Evolutionary conservation across 1,140 invertebrate species (phyloP).

Genomic region (Dysdera silvatica): DNA sequence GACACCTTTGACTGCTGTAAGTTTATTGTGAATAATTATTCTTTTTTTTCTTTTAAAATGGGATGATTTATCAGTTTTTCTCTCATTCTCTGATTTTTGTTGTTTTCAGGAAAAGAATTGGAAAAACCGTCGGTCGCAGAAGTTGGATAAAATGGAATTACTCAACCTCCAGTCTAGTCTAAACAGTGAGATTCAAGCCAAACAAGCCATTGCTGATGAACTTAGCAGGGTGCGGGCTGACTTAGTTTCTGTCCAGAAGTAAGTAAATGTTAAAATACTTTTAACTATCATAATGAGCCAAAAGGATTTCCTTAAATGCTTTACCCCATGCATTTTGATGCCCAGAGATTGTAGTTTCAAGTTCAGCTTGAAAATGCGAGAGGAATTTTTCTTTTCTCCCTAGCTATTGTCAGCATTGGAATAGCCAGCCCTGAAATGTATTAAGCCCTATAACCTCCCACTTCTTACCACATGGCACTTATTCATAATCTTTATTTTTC

Average conservation of each 20-base stretch:
- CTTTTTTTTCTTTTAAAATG: background rate
- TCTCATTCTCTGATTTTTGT: background rate
- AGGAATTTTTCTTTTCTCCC: background rate
- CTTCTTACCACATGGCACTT: too few species aligned
- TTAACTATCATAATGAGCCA: too few species aligned
- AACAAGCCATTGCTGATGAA: conserved; percentile 89
- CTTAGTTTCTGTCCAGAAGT: conserved; percentile 85
- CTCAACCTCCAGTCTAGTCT: conserved; percentile 91
- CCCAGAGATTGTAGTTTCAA: too few species aligned
- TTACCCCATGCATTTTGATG: too few species aligned
- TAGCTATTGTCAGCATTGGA: background rate
- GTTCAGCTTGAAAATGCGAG: too few species aligned
- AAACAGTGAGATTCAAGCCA: conserved; percentile 96
- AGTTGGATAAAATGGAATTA: conserved; percentile 96
- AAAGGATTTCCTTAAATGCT: too few species aligned
- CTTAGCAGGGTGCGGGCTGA: conserved; percentile 82
- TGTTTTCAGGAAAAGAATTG: conserved; percentile 60
- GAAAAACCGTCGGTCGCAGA: conserved; percentile 90
- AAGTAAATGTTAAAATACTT: too few species aligned
- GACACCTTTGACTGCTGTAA: conserved; percentile 22
- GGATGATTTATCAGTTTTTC: background rate
- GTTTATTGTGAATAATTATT: background rate
- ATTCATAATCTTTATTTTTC: too few species aligned
- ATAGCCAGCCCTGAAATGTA: too few species aligned
- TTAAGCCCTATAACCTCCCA: too few species aligned